These are phyloP conservation scores for Drosophila pallidifrons DNA, from an alignment of 1,140 invertebrate species.

Conservation along the genomic window DNA sequence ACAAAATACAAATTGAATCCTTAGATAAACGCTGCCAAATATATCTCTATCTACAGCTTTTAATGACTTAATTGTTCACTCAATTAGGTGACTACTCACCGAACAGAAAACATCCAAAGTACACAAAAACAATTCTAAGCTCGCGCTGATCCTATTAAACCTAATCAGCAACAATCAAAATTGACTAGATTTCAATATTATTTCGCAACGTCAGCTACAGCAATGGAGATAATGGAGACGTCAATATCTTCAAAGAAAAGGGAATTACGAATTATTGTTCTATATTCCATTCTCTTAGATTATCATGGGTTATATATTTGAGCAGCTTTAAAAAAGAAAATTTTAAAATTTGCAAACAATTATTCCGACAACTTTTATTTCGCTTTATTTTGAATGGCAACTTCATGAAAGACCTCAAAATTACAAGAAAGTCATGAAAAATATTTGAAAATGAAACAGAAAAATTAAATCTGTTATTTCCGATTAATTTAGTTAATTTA, in stretches of 20 bases:
- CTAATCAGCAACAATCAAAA: constrained; percentile 12
- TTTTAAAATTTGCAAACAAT: no score
- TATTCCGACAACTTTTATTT: no score
- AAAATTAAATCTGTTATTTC: no score
- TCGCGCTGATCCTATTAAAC: constrained; percentile 4
- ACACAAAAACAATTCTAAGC: constrained; percentile 23
- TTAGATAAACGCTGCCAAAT: constrained; percentile 18
- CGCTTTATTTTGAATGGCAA: no score
- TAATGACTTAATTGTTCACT: constrained; percentile 75
- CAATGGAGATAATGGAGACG: not conserved
- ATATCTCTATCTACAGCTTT: constrained; percentile 37
- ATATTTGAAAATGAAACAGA: no score
- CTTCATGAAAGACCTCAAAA: no score
- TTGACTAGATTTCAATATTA: constrained; percentile 10
- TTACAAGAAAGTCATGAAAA: no score
- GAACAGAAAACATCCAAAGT: constrained; percentile 37
- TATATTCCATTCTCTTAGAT: no score
- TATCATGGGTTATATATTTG: no score
- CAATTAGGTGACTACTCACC: constrained; percentile 70
- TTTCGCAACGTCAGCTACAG: not conserved
- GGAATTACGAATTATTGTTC: no score
- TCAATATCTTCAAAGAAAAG: not conserved
- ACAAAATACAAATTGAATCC: constrained; percentile 51
- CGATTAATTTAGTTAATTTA: no score
- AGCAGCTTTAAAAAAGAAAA: no score